Base-by-base conservation (phyloP, 30 jellyfish, hydroid and myxozoan species). In the Haliclystus octoradiatus region DNA sequence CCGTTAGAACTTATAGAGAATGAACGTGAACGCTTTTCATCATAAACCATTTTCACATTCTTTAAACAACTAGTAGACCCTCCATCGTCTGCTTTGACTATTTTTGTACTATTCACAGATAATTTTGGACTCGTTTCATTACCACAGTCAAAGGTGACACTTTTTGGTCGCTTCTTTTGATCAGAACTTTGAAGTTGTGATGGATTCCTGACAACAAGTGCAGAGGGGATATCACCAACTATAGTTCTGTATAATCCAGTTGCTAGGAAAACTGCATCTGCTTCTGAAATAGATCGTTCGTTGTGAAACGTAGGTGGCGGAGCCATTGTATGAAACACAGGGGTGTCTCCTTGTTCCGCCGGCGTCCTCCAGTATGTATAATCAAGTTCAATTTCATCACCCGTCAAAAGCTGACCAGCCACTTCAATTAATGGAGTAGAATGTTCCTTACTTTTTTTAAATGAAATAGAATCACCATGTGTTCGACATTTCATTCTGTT, bases 161-260 rank as follows among this genome's bases (percentile, higher is more conserved):
- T 40, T 19, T 40, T 40, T 9, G 57, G 9, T 40, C 14, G 19
- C 19, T 40, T 40, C 57, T 40, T 40, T 40, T 9, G 14, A 9
- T 40, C 57, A 19, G 9, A 5, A 9, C 19, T 9, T 1, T 34
- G 70, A 34, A 2, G 34, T 2, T 52, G 50, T 28, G 51, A 28
- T n/a, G 53, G 79, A 1, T 62, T 33, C n/a, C 40, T 63, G 29
- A 78, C 62, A 23, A 65, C 65, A 24, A 91, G 71, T 46, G 76
- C 93, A 5, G 50, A 29, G 0, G 99, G 99, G 33, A 91, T 28
- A 26, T 82, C 88, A 19, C 99, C 99, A 31, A 91, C 76, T 3
- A 91, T 84, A 33, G 99, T 91, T 34, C 99, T 61, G 82, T 91
- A 91, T 1, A 91, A 64, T 9, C 99, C 99, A 1, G 99, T 81